phyloP scores from a whole-genome alignment of 2,888 invertebrate genomes.

The Conchocele bisecta region DNA sequence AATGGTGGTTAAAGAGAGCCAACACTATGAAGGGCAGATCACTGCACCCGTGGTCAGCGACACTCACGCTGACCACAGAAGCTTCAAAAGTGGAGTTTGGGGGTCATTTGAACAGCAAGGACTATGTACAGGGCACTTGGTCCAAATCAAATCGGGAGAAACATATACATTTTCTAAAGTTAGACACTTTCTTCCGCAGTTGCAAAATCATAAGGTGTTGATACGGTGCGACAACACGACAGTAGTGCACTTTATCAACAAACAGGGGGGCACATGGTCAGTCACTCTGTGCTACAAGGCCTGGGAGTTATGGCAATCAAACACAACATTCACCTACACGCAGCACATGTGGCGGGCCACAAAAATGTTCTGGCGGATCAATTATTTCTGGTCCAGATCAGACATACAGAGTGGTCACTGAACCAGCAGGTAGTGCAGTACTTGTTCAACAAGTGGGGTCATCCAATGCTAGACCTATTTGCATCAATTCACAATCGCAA shows the following conservation, averaged over 20 bases:
- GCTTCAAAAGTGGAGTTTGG: conserved; percentile 20
- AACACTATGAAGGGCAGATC: conserved; percentile 12
- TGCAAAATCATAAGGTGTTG: not conserved
- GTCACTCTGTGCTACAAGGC: not conserved
- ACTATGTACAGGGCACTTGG: conserved; percentile 4
- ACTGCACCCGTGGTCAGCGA: not conserved
- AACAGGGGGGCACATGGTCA: conserved; percentile 30
- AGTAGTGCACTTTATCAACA: conserved; percentile 28
- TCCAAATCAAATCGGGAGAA: not conserved
- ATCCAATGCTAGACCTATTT: conserved; percentile 37
- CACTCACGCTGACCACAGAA: conserved; percentile 20
- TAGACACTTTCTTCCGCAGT: not conserved
- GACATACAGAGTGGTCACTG: conserved; percentile 23
- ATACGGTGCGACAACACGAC: conserved; percentile 17
- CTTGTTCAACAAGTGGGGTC: not conserved
- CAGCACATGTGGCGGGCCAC: conserved; percentile 13
- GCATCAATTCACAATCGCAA: conserved; percentile 26
- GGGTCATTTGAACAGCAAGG: not conserved
- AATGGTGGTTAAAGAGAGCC: conserved; percentile 5
- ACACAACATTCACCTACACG: not conserved
- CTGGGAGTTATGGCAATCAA: not conserved
- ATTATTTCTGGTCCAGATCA: not conserved
- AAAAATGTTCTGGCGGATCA: conserved; percentile 2
- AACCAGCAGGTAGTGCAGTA: conserved; percentile 11
- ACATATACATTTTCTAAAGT: conserved; percentile 9